Percentiles rank a stretch among this genome's conserved stretches.
Conservation (phyloP, 2,797 vertebrate species). For the Setipinna tenuifilis region DNA sequence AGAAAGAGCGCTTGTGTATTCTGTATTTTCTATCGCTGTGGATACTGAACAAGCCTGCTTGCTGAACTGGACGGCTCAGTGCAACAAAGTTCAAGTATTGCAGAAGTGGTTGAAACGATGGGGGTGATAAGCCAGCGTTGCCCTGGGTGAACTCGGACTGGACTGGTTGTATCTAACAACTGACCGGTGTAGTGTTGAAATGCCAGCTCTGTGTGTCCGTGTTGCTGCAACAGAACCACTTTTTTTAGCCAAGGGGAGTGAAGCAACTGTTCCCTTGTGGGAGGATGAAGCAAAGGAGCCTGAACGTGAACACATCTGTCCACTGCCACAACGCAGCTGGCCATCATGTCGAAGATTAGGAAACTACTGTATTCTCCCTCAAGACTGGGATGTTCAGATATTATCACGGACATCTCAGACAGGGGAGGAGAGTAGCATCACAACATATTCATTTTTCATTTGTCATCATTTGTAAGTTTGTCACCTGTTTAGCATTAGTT, state of each 20-base stretch:
- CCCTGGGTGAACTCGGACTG: background rate
- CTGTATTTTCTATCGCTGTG: background rate
- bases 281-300: background rate
- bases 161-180: background rate
- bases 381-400: background rate
- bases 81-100: slow-evolving; percentile 13
- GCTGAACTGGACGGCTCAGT: background rate
- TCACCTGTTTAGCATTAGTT: no score
- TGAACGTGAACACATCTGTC: background rate
- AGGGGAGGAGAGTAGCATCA: background rate
- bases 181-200: slow-evolving; percentile 36
- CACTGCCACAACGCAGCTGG: background rate
- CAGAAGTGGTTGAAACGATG: background rate
- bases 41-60: background rate
- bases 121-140: slow-evolving; percentile 1
- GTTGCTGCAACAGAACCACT: slow-evolving; percentile 39
- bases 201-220: slow-evolving; percentile 43
- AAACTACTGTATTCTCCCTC: slow-evolving; percentile 5
- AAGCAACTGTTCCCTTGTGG: slow-evolving; percentile 31
- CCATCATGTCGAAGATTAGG: background rate
- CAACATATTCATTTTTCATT: background rate
- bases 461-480: no score
- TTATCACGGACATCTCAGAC: background rate
- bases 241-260: slow-evolving; percentile 26
- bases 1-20: background rate